Percentiles rank a stretch among this genome's conserved stretches.
Conservation (phyloP, 2,888 invertebrate genomes). For the Gymnoscelis rufifasciata region DNA sequence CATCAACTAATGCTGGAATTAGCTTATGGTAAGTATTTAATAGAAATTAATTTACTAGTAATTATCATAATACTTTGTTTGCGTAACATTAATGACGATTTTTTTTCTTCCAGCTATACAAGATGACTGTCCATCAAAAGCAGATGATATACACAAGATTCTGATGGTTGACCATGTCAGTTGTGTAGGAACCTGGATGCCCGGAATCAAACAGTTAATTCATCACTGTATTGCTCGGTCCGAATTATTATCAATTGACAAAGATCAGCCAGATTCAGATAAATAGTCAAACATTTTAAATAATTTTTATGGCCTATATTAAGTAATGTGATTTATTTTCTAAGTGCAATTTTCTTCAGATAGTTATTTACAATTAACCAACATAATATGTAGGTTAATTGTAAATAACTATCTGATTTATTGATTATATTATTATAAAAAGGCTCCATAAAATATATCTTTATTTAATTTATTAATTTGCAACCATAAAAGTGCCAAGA, state of each 20-base stretch:
- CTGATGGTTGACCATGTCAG: conserved; percentile 80
- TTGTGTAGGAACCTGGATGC: conserved; percentile 80
- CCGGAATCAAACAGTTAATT: conserved; percentile 80
- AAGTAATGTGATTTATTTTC: conserved; percentile 16
- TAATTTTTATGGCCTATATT: not conserved
- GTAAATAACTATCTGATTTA: too few relatives aligned
- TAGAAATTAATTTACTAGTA: too few relatives aligned
- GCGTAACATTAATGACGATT: too few relatives aligned
- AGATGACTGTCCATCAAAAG: conserved; percentile 64
- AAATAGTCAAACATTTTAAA: not conserved
- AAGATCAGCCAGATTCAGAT: conserved; percentile 36
- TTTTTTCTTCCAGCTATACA: conserved; percentile 65
- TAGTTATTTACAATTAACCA: not conserved
- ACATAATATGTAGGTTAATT: too few relatives aligned
- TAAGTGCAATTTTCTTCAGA: conserved; percentile 8
- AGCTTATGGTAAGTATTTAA: conserved; percentile 66
- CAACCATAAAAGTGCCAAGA: too few relatives aligned
- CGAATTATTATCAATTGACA: conserved; percentile 65
- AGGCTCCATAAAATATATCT: too few relatives aligned
- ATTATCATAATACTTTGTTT: too few relatives aligned
- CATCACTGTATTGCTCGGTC: conserved; percentile 65
- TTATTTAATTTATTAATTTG: too few relatives aligned
- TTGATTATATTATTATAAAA: too few relatives aligned
- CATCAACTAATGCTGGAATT: conserved; percentile 71
- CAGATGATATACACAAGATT: conserved; percentile 78